A percentile compares a stretch with the other conserved stretches of the same genome.
Evolutionary conservation across 2,113 vertebrate genomes (phyloP).

Genomic region (Eudorcas thomsonii): DNA sequence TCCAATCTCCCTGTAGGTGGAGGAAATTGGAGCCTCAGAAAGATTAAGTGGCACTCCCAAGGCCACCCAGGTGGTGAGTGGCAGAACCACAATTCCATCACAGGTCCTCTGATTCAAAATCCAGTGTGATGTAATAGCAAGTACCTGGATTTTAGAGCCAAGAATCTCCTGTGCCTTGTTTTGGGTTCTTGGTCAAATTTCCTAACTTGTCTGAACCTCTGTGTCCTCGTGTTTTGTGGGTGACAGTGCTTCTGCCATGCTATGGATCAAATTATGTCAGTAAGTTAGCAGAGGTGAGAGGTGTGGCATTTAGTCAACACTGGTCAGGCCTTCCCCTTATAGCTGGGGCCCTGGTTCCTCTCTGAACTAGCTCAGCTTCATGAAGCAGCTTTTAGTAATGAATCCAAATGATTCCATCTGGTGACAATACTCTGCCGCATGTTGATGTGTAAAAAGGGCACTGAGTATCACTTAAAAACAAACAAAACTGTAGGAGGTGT

Average conservation of each 20-base stretch:
- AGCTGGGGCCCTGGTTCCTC: not conserved
- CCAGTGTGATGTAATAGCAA: not conserved
- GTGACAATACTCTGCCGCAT: not conserved
- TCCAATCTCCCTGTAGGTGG: not conserved
- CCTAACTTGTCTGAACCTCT: not conserved
- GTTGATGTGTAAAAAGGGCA: not conserved
- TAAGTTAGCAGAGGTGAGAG: not conserved
- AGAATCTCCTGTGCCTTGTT: not conserved
- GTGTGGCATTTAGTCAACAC: not conserved
- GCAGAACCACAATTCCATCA: not conserved
- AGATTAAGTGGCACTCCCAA: not conserved
- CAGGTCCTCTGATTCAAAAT: not conserved
- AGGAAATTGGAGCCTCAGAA: not conserved
- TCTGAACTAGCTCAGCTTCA: not conserved
- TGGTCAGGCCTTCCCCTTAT: not conserved
- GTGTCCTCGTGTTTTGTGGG: not conserved
- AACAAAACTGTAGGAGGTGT: not conserved
- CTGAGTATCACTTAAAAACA: not conserved
- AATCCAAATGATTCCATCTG: not conserved
- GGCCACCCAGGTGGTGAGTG: not conserved
- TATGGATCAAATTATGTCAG: fast-evolving
- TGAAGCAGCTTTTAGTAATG: not conserved
- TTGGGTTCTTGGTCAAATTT: too few species aligned
- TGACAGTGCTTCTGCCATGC: not conserved
- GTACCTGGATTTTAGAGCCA: not conserved